phyloP scores from a whole-genome alignment of 2,888 invertebrate genomes.

The Tetranychus truncatus region DNA sequence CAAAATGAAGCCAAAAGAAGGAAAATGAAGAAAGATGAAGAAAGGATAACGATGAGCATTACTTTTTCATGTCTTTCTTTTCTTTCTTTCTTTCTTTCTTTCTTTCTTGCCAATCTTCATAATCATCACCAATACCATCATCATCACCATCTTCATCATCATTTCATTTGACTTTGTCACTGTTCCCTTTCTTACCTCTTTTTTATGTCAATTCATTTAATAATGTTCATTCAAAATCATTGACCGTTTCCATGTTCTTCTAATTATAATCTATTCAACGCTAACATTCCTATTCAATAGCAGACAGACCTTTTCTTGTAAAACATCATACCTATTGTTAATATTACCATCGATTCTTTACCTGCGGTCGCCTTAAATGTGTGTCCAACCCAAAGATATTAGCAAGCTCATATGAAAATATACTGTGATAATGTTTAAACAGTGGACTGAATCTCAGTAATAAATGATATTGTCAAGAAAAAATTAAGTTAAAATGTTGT shows the following conservation, averaged over 20 bases:
- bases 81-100: background rate
- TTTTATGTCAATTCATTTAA: background rate
- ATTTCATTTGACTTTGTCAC: background rate
- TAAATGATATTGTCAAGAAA: too few species aligned
- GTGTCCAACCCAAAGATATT: too few species aligned
- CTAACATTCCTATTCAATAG: background rate
- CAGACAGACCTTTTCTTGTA: background rate
- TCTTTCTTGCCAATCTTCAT: too few species aligned
- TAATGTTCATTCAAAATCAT: background rate
- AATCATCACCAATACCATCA: background rate
- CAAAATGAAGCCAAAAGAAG: background rate
- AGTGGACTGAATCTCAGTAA: too few species aligned
- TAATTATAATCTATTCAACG: background rate
- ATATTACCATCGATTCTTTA: too few species aligned
- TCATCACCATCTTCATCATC: background rate
- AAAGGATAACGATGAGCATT: background rate
- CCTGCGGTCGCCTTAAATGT: too few species aligned
- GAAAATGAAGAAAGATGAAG: background rate
- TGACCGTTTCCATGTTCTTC: background rate
- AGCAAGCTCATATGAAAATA: too few species aligned
- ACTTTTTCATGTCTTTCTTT: background rate
- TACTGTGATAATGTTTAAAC: too few species aligned
- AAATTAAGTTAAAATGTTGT: too few species aligned
- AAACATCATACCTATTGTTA: too few species aligned
- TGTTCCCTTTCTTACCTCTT: background rate